Evolutionary conservation across 2,888 invertebrate genomes (phyloP), one percentile per base, ranked within the genome.

Genomic region (Melanchra persicariae): DNA sequence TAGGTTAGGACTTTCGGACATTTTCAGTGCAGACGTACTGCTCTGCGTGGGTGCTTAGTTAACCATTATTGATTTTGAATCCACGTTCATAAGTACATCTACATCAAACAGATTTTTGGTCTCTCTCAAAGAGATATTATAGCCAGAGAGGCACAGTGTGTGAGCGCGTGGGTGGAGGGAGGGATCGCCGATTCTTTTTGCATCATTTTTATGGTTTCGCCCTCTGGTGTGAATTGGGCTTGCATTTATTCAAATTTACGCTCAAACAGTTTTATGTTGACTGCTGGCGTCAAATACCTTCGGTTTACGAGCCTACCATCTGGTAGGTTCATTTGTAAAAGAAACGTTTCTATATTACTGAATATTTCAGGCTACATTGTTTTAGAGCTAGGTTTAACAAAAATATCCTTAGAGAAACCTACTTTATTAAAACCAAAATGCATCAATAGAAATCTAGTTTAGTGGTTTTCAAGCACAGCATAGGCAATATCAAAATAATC

Each of bases 181-280:
- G 83, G 76, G 86, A 82, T 57, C 58, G 17, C 17, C 2, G 63
- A 73, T 76, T 78, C 62, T 85, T 88, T 90, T 89, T 92, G 91
- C 90, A 91, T 88, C 85, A 86, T 88, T 91, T 90, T 90, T 91
- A 91, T 80, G 90, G 89, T 82, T 89, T 91, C 92, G 70, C 86
- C 85, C 87, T 84, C 77, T 84, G 86, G 87, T 87, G 88, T 85
- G 87, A 90, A 89, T 87, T 79, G 77, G 45, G 77, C 81, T 69
- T 82, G 80, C 80, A 80, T 81, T 80, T 80, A 78, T 80, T 76
- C 77, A 79, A 82, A 82, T 73, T 67, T 77, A 65, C 81, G 67
- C 62, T 69, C 61, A 57, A 74, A 68, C 71, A 74, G 78, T 82
- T 83, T 79, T 77, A 77, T 77, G 67, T 79, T 55, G 60, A 73